phyloP scores from a whole-genome alignment of 2,113 vertebrate species.

The Pluvianellus socialis region DNA sequence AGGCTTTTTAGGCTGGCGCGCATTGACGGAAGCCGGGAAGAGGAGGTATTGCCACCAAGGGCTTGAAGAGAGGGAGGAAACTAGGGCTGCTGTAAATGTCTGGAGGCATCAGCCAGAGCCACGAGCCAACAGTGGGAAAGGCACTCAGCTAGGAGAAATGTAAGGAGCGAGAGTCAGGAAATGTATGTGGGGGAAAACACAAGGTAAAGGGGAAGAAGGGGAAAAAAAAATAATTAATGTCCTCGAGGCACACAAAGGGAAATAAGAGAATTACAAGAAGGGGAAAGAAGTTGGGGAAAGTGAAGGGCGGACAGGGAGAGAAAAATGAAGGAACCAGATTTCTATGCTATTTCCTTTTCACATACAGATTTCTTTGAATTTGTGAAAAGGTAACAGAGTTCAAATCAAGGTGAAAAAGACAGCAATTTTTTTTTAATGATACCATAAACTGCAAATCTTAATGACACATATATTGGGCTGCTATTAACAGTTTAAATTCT shows the following conservation, averaged over 20 bases:
- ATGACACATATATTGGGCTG: rapidly evolving
- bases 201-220: not conserved
- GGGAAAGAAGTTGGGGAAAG: not conserved
- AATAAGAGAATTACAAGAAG: not conserved
- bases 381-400: not conserved
- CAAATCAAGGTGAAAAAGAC: not conserved
- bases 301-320: not conserved
- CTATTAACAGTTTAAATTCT: not conserved
- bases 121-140: not conserved
- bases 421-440: not conserved
- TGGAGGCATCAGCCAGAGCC: not conserved
- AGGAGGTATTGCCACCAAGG: not conserved
- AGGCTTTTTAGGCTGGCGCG: not conserved
- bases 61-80: not conserved
- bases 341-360: not conserved
- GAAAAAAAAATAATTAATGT: not conserved
- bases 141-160: not conserved
- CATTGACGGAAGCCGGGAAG: rapidly evolving
- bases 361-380: not conserved
- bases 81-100: not conserved
- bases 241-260: not conserved
- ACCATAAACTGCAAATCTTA: not conserved
- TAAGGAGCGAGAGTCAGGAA: not conserved
- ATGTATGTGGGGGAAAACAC: not conserved
- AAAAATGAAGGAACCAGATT: not conserved